A percentile compares a stretch with the other conserved stretches of the same genome.
These are phyloP conservation scores for Schlechtendalia chinensis DNA, from an alignment of 1,140 invertebrate species.

Conservation along the genomic window DNA sequence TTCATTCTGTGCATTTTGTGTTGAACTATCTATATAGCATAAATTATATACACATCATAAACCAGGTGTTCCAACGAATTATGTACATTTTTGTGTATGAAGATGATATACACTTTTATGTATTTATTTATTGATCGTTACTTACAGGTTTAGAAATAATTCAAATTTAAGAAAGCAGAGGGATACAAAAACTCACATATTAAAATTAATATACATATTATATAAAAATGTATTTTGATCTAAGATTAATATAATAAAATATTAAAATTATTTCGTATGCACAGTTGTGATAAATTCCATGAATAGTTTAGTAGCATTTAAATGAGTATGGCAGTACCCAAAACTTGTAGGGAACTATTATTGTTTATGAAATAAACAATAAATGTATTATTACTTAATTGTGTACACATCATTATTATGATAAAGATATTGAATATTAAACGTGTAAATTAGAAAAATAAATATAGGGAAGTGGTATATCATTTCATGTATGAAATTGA, in stretches of 20 bases:
- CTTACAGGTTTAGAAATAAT: background rate
- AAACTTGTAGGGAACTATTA: background rate
- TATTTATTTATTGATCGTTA: constrained; percentile 3
- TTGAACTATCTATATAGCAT: constrained; percentile 3
- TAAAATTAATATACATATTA: constrained; percentile 7
- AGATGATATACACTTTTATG: constrained; percentile 10
- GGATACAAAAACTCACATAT: background rate
- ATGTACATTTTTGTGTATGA: background rate
- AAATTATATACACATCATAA: constrained; percentile 32
- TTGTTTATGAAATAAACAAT: background rate
- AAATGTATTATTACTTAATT: background rate
- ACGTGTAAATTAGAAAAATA: background rate
- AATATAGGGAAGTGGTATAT: background rate
- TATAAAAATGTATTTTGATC: background rate
- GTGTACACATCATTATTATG: background rate
- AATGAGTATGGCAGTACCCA: background rate
- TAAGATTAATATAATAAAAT: background rate
- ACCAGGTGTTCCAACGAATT: constrained; percentile 9
- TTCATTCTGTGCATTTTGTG: background rate
- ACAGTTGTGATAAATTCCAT: background rate
- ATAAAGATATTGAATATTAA: background rate
- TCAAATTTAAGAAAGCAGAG: background rate
- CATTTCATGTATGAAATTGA: background rate
- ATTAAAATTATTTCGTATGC: too few relatives aligned
- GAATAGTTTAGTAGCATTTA: constrained; percentile 2